phyloP scores from a whole-genome alignment of 2,113 vertebrate genomes.

The Hypocryptadius cinnamomeus region DNA sequence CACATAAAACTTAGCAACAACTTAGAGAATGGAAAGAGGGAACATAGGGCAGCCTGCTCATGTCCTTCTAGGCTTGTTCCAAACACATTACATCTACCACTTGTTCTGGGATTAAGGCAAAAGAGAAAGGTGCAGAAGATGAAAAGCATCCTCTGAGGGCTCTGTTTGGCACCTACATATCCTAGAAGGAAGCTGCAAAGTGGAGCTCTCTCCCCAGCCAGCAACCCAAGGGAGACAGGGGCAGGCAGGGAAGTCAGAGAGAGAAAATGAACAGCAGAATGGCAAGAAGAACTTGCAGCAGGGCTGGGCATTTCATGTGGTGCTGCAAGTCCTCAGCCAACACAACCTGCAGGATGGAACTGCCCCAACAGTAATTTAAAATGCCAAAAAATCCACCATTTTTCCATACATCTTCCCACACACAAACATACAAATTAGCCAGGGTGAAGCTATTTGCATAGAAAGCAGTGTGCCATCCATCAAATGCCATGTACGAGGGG shows the following conservation, averaged over 20 bases:
- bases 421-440: neutral
- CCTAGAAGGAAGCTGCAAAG: neutral
- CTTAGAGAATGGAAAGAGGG: neutral
- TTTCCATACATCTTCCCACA: neutral
- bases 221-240: neutral
- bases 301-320: neutral
- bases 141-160: neutral
- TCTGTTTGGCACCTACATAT: neutral
- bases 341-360: neutral
- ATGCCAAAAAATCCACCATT: neutral
- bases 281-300: neutral
- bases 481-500: neutral
- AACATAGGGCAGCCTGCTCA: neutral
- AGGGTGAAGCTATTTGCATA: neutral
- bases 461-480: neutral
- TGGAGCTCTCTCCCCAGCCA: neutral
- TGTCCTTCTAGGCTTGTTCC: neutral
- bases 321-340: neutral
- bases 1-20: neutral
- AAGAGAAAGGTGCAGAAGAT: neutral
- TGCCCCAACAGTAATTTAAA: neutral
- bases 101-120: neutral
- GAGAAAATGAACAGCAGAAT: neutral
- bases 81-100: neutral
- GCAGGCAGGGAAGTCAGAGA: neutral